phyloP scores from a whole-genome alignment of 2,113 vertebrate species.

The Microcebus jonahi region DNA sequence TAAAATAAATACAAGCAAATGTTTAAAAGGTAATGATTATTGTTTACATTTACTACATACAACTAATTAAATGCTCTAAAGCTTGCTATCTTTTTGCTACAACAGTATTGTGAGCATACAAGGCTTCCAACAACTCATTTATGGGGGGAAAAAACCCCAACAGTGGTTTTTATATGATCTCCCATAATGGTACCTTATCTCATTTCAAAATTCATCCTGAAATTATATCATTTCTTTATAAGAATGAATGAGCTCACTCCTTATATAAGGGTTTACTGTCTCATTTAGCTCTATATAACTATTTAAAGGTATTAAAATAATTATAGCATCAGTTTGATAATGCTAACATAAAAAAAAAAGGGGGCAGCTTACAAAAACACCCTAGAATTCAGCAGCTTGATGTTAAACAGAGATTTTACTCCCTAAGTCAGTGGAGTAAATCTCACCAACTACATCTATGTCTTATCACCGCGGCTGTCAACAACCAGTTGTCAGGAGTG shows the following conservation, averaged over 20 bases:
- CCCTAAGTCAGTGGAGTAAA: neutral
- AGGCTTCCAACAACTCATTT: neutral
- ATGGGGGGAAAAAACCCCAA: neutral
- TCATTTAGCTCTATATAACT: neutral
- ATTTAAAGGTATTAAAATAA: slow-evolving; percentile 40
- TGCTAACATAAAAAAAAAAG: neutral
- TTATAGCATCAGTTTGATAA: neutral
- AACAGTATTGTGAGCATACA: neutral
- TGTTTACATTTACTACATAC: neutral
- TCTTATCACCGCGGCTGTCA: neutral
- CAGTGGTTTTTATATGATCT: neutral
- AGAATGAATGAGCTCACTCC: slow-evolving; percentile 25
- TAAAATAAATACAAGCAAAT: neutral
- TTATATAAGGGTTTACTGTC: neutral
- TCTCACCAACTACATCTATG: neutral
- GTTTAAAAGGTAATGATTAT: neutral
- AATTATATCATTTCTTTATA: slow-evolving; percentile 43
- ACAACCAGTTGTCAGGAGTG: neutral
- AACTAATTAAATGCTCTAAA: neutral
- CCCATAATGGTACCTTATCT: neutral
- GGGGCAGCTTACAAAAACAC: neutral
- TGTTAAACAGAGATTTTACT: neutral
- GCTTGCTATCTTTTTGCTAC: neutral
- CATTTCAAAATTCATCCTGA: slow-evolving; percentile 36
- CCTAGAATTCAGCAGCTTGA: neutral